Percentiles rank a stretch among this genome's conserved stretches.
Evolutionary conservation across 2,797 vertebrate genomes (phyloP).

Genomic region (Acipenser oxyrinchus): DNA sequence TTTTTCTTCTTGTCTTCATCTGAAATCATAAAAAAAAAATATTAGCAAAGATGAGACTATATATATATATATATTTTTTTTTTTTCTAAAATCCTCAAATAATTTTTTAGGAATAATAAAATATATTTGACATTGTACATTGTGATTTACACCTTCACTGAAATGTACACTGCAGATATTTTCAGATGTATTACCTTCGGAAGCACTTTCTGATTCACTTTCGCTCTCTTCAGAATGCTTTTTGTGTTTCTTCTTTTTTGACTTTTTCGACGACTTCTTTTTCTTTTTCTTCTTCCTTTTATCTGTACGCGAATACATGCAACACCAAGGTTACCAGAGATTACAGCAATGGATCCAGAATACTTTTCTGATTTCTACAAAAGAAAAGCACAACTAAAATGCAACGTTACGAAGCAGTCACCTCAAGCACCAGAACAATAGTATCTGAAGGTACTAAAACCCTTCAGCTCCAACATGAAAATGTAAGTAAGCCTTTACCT

Average conservation of each 20-base stretch:
- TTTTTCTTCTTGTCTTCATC: constrained; percentile 77
- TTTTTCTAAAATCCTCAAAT: not conserved
- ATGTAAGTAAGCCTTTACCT: constrained; percentile 50
- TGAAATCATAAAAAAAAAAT: constrained; percentile 37
- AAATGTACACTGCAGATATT: not conserved
- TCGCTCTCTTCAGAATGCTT: constrained; percentile 73
- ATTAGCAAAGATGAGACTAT: not conserved
- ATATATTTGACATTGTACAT: no score
- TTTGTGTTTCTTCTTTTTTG: constrained; percentile 76
- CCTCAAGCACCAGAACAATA: not conserved
- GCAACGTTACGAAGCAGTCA: no score
- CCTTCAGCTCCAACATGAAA: not conserved
- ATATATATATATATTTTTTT: not conserved
- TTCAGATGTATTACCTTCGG: constrained; percentile 50
- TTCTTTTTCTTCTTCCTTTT: constrained; percentile 75
- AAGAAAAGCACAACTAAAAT: no score
- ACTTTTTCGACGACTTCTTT: constrained; percentile 78
- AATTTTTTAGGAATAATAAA: not conserved
- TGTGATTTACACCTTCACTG: not conserved
- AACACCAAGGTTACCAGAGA: no score
- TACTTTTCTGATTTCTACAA: no score
- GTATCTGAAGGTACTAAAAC: not conserved
- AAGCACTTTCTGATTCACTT: constrained; percentile 64
- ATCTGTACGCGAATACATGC: constrained; percentile 42
- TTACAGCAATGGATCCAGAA: no score